Evolutionary conservation across 2,888 invertebrate species (phyloP).

Genomic region (Pachliopta kotzebuea): DNA sequence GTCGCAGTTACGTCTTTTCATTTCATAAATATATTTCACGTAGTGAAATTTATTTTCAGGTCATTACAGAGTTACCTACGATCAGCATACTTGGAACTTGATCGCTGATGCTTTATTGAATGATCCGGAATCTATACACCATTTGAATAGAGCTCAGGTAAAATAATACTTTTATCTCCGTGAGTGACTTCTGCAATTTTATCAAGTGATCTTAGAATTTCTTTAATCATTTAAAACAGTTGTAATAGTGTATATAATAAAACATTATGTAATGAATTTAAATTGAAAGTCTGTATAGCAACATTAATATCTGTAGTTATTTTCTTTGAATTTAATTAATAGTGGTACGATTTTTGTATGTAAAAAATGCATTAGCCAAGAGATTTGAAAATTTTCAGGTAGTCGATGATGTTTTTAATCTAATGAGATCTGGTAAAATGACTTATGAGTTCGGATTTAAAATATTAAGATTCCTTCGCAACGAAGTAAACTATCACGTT

Average conservation of each 20-base stretch:
- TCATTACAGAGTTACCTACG: conserved; percentile 85
- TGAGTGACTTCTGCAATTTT: too few relatives aligned
- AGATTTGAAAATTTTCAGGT: conserved; percentile 44
- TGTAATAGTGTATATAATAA: too few relatives aligned
- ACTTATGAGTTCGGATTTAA: conserved; percentile 54
- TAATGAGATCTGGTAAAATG: conserved; percentile 62
- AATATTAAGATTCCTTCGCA: conserved; percentile 60
- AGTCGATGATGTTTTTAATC: conserved; percentile 66
- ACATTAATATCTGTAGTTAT: too few relatives aligned
- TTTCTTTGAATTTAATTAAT: too few relatives aligned
- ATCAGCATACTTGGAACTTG: conserved; percentile 77
- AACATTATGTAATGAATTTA: too few relatives aligned
- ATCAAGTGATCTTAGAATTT: too few relatives aligned
- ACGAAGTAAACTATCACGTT: conserved; percentile 64
- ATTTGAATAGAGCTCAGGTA: conserved; percentile 87
- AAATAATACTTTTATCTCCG: too few relatives aligned
- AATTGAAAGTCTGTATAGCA: too few relatives aligned
- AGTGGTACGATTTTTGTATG: too few relatives aligned
- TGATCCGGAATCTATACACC: conserved; percentile 75
- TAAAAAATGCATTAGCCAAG: too few relatives aligned
- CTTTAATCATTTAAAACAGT: too few relatives aligned
- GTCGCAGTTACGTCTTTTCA: too few relatives aligned
- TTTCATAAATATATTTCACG: not conserved
- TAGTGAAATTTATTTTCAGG: conserved; percentile 57
- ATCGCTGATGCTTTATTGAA: conserved; percentile 61